These are phyloP conservation scores for Zaprionus lachaisei DNA, from an alignment of 1,140 invertebrate species.

Conservation along the genomic window DNA sequence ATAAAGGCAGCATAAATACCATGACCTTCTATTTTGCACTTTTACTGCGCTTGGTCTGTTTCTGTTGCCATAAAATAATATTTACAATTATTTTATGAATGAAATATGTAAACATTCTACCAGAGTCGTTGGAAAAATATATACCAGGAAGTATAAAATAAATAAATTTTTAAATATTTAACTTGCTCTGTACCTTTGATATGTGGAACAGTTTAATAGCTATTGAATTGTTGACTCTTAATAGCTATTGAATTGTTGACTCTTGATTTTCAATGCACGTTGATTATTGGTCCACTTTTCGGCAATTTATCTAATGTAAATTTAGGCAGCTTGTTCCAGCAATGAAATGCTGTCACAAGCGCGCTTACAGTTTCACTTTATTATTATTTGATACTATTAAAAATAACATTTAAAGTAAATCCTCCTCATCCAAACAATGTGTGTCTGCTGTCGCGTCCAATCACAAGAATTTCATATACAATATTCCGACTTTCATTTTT, in stretches of 20 bases:
- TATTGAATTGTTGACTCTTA: not conserved
- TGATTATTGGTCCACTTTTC: not conserved
- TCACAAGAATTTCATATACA: not conserved
- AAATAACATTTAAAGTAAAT: not conserved
- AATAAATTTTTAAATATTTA: not conserved
- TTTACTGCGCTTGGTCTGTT: no score
- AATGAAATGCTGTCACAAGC: not conserved
- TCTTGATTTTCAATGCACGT: not conserved
- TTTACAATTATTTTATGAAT: not conserved
- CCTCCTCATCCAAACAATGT: not conserved
- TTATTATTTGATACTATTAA: not conserved
- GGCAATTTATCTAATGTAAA: not conserved
- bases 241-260: not conserved
- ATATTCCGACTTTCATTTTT: not conserved
- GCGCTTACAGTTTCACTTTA: not conserved
- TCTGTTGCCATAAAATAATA: not conserved
- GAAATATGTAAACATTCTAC: not conserved
- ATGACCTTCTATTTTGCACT: no score
- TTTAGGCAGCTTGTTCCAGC: not conserved
- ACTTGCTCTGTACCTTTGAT: not conserved
- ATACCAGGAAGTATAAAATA: not conserved
- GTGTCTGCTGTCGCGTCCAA: not conserved
- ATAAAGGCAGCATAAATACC: no score
- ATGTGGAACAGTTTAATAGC: not conserved
- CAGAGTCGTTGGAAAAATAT: not conserved